Evolutionary conservation across 2,113 vertebrate species (phyloP).

Genomic region (Ophiodon elongatus): DNA sequence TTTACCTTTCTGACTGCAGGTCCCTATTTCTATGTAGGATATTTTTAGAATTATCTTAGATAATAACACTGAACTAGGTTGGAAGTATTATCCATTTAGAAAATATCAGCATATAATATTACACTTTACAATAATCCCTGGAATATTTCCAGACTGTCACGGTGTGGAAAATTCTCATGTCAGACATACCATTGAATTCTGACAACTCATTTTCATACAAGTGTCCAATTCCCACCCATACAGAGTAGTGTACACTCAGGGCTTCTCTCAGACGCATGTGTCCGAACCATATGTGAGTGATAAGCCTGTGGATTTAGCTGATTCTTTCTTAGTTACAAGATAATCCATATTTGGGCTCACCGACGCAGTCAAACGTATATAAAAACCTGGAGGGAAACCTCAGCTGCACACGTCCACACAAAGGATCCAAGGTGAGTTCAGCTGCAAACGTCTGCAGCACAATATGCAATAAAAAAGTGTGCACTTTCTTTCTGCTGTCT

Average conservation of each 20-base stretch:
- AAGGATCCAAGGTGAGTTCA: constrained; percentile 27
- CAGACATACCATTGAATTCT: not conserved
- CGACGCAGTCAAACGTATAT: not conserved
- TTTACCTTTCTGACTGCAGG: too few relatives aligned
- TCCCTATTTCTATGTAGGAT: too few relatives aligned
- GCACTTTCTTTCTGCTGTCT: not conserved
- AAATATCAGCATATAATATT: not conserved
- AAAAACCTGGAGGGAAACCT: not conserved
- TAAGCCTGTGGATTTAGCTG: constrained; percentile 12
- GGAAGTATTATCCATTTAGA: not conserved
- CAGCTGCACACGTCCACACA: constrained; percentile 2
- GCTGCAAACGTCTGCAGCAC: not conserved
- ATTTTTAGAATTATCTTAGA: too few relatives aligned
- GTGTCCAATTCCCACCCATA: not conserved
- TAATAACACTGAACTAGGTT: not conserved
- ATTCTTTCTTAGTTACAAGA: not conserved
- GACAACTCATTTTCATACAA: not conserved
- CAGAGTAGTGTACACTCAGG: not conserved
- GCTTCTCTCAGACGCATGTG: not conserved
- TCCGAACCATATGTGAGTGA: not conserved
- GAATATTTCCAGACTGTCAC: not conserved
- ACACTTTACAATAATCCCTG: not conserved
- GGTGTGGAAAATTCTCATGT: not conserved
- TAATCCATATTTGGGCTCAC: constrained; percentile 22
- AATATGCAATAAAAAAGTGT: not conserved